phyloP scores from a whole-genome alignment of 2,113 vertebrate species.

The Anthoscopus minutus region DNA sequence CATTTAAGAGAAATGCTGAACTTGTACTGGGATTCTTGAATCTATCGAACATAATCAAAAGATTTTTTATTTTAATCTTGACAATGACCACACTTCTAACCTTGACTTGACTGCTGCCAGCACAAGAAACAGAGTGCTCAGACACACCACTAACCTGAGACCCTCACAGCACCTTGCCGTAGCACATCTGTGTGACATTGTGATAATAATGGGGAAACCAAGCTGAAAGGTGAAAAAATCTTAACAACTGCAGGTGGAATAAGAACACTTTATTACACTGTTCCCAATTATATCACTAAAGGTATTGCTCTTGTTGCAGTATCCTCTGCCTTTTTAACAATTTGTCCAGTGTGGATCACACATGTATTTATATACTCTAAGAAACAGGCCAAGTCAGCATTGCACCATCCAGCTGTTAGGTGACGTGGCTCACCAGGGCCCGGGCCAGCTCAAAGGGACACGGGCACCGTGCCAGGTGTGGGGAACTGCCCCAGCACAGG shows the following conservation, averaged over 20 bases:
- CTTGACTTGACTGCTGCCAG: not conserved
- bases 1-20: not conserved
- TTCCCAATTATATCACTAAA: not conserved
- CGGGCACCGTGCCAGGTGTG: too few species aligned
- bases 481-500: too few species aligned
- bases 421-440: too few species aligned
- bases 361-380: not conserved
- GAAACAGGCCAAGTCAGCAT: not conserved
- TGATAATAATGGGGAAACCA: not conserved
- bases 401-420: not conserved
- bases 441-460: too few species aligned
- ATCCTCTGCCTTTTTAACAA: not conserved
- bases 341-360: not conserved
- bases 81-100: not conserved
- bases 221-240: not conserved
- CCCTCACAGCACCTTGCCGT: not conserved
- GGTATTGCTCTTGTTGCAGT: not conserved
- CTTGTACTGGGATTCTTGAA: not conserved
- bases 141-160: not conserved
- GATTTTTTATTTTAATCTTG: not conserved
- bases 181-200: not conserved
- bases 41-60: rapidly evolving
- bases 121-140: not conserved
- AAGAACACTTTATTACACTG: not conserved
- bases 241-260: not conserved